Conservation (phyloP, 2,888 invertebrate genomes). For the Eilema sororculum region DNA sequence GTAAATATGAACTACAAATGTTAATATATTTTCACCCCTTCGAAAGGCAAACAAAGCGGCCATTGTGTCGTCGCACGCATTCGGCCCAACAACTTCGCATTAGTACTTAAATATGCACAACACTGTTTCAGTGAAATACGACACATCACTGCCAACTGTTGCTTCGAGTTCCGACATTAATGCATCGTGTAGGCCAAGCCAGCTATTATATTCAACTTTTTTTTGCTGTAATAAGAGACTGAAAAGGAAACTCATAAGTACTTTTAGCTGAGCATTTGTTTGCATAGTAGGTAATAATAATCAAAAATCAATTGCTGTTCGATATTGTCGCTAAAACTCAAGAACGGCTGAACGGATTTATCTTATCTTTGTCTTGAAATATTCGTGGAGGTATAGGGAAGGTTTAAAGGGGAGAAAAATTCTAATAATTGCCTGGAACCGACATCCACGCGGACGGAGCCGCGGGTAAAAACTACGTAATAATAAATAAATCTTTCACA, state of each 20-base stretch:
- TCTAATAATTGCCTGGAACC: too few species aligned
- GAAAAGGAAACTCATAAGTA: not conserved
- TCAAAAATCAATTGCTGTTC: too few species aligned
- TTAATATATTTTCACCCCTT: not conserved
- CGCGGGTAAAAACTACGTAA: too few species aligned
- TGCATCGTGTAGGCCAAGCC: constrained; percentile 28
- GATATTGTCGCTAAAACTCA: too few species aligned
- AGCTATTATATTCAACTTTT: not conserved
- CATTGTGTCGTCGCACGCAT: constrained; percentile 16
- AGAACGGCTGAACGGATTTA: too few species aligned
- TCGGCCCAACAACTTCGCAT: constrained; percentile 9
- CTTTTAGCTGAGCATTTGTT: too few species aligned
- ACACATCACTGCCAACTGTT: constrained; percentile 42
- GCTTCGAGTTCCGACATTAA: constrained; percentile 30
- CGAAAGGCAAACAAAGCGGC: constrained; percentile 14
- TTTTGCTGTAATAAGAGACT: not conserved
- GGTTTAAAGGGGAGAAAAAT: too few species aligned
- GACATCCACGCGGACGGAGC: too few species aligned
- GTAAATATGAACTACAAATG: constrained; percentile 10
- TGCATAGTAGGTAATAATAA: too few species aligned
- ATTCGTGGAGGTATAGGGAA: too few species aligned
- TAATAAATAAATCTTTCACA: too few species aligned
- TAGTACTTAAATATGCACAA: constrained; percentile 27
- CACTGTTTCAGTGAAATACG: constrained; percentile 42
- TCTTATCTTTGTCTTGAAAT: too few species aligned